Percentiles rank a stretch among this genome's conserved stretches.
Conservation (phyloP, 1,140 invertebrate genomes). For the Drosophila obscura region DNA sequence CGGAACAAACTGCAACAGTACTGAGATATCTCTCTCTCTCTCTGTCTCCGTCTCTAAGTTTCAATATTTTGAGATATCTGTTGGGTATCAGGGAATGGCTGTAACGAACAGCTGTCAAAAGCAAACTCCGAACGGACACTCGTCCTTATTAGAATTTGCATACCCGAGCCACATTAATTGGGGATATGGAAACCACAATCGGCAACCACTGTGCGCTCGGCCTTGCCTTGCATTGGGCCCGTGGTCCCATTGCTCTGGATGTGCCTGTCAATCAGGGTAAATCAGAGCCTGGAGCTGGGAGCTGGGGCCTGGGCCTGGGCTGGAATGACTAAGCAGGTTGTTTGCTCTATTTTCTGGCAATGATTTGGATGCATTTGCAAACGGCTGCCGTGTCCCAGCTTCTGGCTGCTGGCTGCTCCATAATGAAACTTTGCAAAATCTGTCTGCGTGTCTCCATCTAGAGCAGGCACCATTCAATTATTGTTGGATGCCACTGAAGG, state of each 20-base stretch:
- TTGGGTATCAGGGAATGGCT: background rate
- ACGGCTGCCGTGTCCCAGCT: background rate
- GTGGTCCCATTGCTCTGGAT: constrained; percentile 15
- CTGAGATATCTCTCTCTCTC: too few species aligned
- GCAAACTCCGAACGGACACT: constrained; percentile 9
- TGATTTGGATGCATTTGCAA: constrained; percentile 44
- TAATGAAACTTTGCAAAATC: constrained; percentile 36
- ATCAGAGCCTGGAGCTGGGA: constrained; percentile 15
- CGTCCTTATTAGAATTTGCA: background rate
- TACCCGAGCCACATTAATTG: constrained; percentile 21
- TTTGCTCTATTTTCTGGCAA: constrained; percentile 34
- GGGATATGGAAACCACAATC: constrained; percentile 25
- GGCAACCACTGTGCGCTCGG: constrained; percentile 21
- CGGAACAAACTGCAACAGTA: too few species aligned
- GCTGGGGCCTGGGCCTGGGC: constrained; percentile 6
- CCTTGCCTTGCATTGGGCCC: too few species aligned
- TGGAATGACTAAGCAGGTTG: constrained; percentile 45
- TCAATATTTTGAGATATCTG: background rate
- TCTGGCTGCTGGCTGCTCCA: background rate
- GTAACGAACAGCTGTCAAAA: constrained; percentile 15
- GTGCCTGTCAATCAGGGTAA: constrained; percentile 45
- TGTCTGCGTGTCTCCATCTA: background rate
- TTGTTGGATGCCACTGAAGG: constrained; percentile 13
- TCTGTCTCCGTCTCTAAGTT: background rate
- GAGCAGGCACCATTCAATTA: constrained; percentile 60